Evolutionary conservation across 1,140 invertebrate genomes (phyloP), one percentile per base, ranked within the genome.

Genomic region (Papilio dardanus): DNA sequence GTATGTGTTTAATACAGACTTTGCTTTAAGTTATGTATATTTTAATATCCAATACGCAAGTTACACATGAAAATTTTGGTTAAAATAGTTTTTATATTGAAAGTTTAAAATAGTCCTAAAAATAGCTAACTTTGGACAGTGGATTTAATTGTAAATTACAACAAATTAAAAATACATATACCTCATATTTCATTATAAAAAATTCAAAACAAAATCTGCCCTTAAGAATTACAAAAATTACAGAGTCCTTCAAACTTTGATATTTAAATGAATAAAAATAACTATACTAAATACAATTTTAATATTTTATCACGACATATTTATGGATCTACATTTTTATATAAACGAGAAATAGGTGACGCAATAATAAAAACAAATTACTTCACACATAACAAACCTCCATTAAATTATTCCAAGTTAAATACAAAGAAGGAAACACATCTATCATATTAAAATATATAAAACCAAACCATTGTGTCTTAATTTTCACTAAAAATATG

Each of bases 351-450:
- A 46, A 28, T 31, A 76, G 75, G 77, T 86, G 86, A 88, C 73
- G 84, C 83, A 88, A 88, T 75, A 77, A 58, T 81, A 62, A 85
- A 84, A 86, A 84, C 80, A 88, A 28, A 76, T 88, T 88, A 74
- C 81, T 74, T 82, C 84, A 86, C 24, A 58, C 33, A 62, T 65
- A 62, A 42, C 35, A 69, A 69, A 40, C 37, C 67, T 69, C 67
- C 12, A 30, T 69, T 69, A 40, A 42, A 37, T 24, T 69, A 69
- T 69, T 69, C 37, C 37, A 10, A 14, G 24, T 8, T 40, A 69
- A 21, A 69, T 42, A 42, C 21, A 69, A 28, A 24, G 19, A 69
- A 69, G 67, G 21, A 21, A 24, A 42, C 40, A 69, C 35, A 40
- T 42, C 19, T 14, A n/a, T 28, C 19, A 68, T 10, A 24, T 68